phyloP scores from a whole-genome alignment of 1,140 invertebrate genomes.

The Brachionus asplanchnoidis region DNA sequence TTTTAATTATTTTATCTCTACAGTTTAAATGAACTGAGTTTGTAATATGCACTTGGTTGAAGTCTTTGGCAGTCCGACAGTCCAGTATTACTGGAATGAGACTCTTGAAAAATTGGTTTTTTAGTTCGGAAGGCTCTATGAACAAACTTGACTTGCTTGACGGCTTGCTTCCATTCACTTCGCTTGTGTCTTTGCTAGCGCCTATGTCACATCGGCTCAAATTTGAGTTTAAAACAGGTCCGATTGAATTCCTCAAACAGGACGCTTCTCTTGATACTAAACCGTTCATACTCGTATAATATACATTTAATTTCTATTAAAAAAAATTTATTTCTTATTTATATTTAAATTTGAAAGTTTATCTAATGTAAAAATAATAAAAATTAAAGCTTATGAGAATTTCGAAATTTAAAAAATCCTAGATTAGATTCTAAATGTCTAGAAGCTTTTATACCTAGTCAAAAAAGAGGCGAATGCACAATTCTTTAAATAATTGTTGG shows the following conservation, averaged over 20 bases:
- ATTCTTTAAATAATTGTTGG: neutral
- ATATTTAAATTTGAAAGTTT: neutral
- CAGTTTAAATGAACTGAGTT: conserved; percentile 28
- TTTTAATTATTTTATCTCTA: conserved; percentile 25
- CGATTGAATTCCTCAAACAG: neutral
- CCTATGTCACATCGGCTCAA: neutral
- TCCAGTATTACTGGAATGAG: neutral
- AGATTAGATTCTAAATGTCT: neutral
- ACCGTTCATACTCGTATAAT: neutral
- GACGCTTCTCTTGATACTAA: neutral
- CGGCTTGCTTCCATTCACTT: neutral
- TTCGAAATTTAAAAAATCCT: neutral
- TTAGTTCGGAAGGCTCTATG: neutral
- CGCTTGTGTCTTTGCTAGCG: neutral
- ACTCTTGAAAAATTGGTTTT: neutral
- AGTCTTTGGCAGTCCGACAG: conserved; percentile 14
- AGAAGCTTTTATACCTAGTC: neutral
- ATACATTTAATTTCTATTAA: neutral
- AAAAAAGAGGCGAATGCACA: neutral
- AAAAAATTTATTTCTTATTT: neutral
- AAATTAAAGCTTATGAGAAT: neutral
- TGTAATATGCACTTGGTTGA: neutral
- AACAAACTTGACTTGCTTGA: neutral
- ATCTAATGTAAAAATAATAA: neutral
- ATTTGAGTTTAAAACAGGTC: neutral